Conservation (phyloP, 2,797 vertebrate species). For the Cynopterus sphinx region DNA sequence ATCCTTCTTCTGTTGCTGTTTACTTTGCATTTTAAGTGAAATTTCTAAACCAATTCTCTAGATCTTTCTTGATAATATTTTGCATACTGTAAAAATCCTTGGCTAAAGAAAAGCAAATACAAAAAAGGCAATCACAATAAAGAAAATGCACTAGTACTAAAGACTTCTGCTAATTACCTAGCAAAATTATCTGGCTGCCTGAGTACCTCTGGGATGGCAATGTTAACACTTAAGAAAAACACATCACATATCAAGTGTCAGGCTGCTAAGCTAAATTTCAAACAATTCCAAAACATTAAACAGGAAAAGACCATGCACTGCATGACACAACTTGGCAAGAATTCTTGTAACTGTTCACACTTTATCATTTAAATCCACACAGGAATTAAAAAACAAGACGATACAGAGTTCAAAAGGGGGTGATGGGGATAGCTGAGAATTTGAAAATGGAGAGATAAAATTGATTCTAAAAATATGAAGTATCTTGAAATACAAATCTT, state of each 20-base stretch:
- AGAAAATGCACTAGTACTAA: background rate
- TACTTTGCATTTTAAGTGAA: conserved; percentile 37
- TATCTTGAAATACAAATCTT: background rate
- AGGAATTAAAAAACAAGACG: background rate
- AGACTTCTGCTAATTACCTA: conserved; percentile 19
- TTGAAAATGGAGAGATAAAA: background rate
- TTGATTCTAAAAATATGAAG: background rate
- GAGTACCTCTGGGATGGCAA: background rate
- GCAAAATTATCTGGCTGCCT: background rate
- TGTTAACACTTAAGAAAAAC: conserved; percentile 26
- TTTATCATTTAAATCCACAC: background rate
- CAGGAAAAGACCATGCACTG: background rate
- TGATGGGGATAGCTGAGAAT: background rate
- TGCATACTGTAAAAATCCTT: conserved; percentile 32
- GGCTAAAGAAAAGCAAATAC: background rate
- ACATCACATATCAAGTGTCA: conserved; percentile 10
- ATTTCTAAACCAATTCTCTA: conserved; percentile 29
- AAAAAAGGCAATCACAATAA: background rate
- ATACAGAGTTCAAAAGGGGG: background rate
- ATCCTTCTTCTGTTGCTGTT: background rate
- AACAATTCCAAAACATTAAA: conserved; percentile 31
- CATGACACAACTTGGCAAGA: background rate
- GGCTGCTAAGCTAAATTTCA: conserved; percentile 39
- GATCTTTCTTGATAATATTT: background rate
- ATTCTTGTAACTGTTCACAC: background rate